Base-by-base conservation (phyloP, 2,797 vertebrate species). In the Valencia hispanica region DNA sequence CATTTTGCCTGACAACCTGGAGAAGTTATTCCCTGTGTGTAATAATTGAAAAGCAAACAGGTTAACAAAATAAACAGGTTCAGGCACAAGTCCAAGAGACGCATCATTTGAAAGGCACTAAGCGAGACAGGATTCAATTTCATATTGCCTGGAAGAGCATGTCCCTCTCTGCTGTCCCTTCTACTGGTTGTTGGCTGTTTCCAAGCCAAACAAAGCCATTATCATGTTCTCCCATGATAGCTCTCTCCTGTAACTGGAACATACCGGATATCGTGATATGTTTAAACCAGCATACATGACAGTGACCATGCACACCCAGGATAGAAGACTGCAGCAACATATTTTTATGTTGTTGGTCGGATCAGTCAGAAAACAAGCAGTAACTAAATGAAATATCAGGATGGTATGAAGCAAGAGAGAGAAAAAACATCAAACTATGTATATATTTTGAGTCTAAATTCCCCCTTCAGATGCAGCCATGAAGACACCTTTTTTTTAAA, bases 101-200 rank as follows among this genome's bases (percentile, higher is more conserved):
- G 81, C 82, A 83, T 88, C 87, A 91, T 94, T 93, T 94, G 87
- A 89, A 84, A 87, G 73, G 87, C 89, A 93, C 91, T 84, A 87
- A 81, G 80, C 18, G 73, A 90, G 91, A 91, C 85, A 41, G 82
- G 84, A 90, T 94, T 94, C 80, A 91, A 93, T 94, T 93, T 92
- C 74, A 74, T 83, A 83, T 43, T 78, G 85, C 83, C 75, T 80
- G 78, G 87, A 65, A 71, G 88, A 90, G 88, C 87, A 55, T 89
- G 87, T 86, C 86, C 84, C 69, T 74, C 83, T 90, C 78, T 71
- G 92, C 89, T 88, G 84, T 90, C 87, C 91, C 84, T 86, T 83
- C 82, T 45, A 50, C 86, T 68, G 78, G 84, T 85, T 84, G 89
- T 87, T 77, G 68, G 70, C 63, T 63, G 70, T 69, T 68, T 77